A percentile compares a stretch with the other conserved stretches of the same genome.
Conservation (phyloP, 2,888 invertebrate genomes). For the Anorthoa munda region DNA sequence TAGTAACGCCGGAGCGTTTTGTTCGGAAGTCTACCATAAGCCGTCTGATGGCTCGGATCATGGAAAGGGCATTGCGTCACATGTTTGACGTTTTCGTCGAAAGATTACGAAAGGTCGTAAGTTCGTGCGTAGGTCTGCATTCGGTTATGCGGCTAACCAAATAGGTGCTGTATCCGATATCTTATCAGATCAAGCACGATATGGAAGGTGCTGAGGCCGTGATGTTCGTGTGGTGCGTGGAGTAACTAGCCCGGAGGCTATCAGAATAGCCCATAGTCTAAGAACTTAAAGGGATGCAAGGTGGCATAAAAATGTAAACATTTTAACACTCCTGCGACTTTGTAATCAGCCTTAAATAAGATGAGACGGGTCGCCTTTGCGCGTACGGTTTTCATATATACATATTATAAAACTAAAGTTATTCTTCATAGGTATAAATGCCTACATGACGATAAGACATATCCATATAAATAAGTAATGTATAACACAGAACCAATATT, state of each 20-base stretch:
- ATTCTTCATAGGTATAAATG: too few species aligned
- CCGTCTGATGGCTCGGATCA: slow-evolving; percentile 24
- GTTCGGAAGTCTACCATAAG: neutral
- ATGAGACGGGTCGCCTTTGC: too few species aligned
- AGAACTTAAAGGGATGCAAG: neutral
- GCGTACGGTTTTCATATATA: too few species aligned
- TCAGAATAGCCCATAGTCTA: neutral
- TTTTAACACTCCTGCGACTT: too few species aligned
- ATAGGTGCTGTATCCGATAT: slow-evolving; percentile 56
- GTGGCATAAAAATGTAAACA: too few species aligned
- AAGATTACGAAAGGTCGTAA: slow-evolving; percentile 73
- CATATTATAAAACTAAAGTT: too few species aligned
- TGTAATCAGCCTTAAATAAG: too few species aligned
- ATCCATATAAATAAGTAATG: neutral
- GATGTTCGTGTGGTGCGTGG: slow-evolving; percentile 5
- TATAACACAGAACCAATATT: neutral
- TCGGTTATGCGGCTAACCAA: slow-evolving; percentile 60
- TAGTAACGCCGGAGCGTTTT: too few species aligned
- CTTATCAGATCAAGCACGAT: slow-evolving; percentile 47
- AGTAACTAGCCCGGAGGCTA: neutral
- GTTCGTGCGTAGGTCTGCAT: slow-evolving; percentile 59
- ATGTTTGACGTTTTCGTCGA: slow-evolving; percentile 65
- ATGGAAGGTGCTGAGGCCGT: neutral
- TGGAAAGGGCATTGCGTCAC: slow-evolving; percentile 67
- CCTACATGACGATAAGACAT: neutral